Evolutionary conservation across 2,113 vertebrate species (phyloP).

Genomic region (Vulpes ferrilata): DNA sequence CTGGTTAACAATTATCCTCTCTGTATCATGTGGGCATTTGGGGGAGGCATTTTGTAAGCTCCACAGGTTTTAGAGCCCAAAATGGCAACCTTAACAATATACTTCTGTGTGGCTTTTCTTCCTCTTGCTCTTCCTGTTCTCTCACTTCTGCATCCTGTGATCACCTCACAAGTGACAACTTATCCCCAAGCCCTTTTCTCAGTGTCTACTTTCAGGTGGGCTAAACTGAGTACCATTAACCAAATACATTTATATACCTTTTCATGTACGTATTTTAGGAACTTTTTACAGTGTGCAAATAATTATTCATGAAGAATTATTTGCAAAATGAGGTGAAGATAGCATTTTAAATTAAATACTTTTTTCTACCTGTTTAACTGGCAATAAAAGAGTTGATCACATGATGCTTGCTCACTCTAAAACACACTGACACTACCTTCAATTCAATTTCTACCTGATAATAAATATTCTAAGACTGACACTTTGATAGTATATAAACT

Average conservation of each 20-base stretch:
- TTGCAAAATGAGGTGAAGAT: not conserved
- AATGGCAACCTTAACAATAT: not conserved
- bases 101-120: not conserved
- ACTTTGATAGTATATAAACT: not conserved
- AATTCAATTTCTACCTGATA: not conserved
- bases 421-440: not conserved
- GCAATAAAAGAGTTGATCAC: not conserved
- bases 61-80: not conserved
- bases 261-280: not conserved
- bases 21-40: not conserved
- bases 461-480: not conserved
- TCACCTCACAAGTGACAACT: not conserved
- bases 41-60: not conserved
- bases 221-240: not conserved
- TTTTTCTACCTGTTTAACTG: not conserved
- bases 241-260: not conserved
- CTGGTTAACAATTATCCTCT: not conserved
- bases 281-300: not conserved
- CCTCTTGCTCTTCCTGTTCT: not conserved
- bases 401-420: not conserved
- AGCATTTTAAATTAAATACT: not conserved
- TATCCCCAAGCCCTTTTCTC: not conserved
- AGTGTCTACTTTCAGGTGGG: not conserved
- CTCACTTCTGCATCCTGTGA: not conserved
- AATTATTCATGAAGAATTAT: conserved; percentile 10